Conservation (phyloP, 2,797 vertebrate genomes). For the Rachycentron canadum region DNA sequence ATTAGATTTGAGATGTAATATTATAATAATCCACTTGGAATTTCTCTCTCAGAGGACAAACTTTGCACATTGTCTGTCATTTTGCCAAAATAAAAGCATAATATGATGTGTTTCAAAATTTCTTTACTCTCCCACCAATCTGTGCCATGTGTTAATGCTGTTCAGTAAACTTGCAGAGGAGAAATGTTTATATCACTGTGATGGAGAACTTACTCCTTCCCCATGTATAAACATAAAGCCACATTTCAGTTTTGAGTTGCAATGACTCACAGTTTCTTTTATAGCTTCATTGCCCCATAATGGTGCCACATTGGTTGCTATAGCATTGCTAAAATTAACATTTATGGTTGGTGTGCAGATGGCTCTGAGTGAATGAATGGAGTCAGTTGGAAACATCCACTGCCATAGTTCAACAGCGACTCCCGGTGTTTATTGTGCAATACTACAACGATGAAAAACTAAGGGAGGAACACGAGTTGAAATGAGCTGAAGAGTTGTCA, state of each 20-base stretch:
- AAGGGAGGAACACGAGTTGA: no score
- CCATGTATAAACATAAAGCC: background rate
- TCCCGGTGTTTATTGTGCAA: background rate
- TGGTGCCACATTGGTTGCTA: conserved; percentile 4
- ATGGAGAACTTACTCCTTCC: background rate
- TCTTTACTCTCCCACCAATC: background rate
- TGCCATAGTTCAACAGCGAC: background rate
- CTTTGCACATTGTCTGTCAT: background rate
- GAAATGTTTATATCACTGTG: background rate
- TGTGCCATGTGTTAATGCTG: background rate
- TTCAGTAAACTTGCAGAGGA: background rate
- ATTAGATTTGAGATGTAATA: background rate
- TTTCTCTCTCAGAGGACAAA: background rate
- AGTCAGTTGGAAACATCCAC: background rate
- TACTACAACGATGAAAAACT: background rate
- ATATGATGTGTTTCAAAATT: no score
- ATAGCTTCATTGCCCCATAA: background rate
- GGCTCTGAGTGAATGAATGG: background rate
- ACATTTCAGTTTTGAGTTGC: background rate
- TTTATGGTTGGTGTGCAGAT: conserved; percentile 1
- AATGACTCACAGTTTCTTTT: conserved; percentile 24
- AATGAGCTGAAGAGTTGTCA: no score
- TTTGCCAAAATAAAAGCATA: background rate
- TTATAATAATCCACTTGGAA: background rate
- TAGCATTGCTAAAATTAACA: conserved; percentile 17